A percentile compares a stretch with the other conserved stretches of the same genome.
Evolutionary conservation across 2,888 invertebrate species (phyloP).

Genomic region (Drymonia ruficornis): DNA sequence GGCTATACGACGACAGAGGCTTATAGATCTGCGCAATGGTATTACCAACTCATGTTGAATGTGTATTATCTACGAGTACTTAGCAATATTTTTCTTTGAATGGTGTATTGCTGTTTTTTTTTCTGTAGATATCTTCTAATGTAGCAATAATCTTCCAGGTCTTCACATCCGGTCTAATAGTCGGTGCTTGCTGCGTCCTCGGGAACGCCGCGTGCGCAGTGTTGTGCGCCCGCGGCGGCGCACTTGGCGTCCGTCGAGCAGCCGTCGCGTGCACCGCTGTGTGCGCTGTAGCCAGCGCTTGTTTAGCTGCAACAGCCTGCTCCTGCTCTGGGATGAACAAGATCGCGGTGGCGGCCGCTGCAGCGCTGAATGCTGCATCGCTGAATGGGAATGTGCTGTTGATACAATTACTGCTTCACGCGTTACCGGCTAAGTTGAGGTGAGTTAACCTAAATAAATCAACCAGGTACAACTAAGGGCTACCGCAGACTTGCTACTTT

Average conservation of each 20-base stretch:
- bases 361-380: constrained; percentile 73
- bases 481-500: too few relatives aligned
- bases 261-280: constrained; percentile 69
- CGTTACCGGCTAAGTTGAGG: constrained; percentile 75
- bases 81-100: too few relatives aligned
- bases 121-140: too few relatives aligned
- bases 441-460: constrained; percentile 20
- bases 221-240: constrained; percentile 66
- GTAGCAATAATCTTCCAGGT: constrained; percentile 49
- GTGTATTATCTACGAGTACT: too few relatives aligned
- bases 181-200: constrained; percentile 72
- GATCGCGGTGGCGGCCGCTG: constrained; percentile 71
- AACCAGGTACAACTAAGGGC: too few relatives aligned
- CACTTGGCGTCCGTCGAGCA: constrained; percentile 64
- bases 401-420: constrained; percentile 67
- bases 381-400: constrained; percentile 75
- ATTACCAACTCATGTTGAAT: too few relatives aligned
- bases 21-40: too few relatives aligned
- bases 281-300: constrained; percentile 66
- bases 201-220: constrained; percentile 72
- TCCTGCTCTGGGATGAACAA: constrained; percentile 58
- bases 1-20: too few relatives aligned
- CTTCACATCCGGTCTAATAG: constrained; percentile 73
- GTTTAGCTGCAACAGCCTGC: constrained; percentile 69
- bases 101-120: too few relatives aligned